These are phyloP conservation scores for Bettongia penicillata DNA, from an alignment of 2,113 vertebrate species.

Conservation along the genomic window DNA sequence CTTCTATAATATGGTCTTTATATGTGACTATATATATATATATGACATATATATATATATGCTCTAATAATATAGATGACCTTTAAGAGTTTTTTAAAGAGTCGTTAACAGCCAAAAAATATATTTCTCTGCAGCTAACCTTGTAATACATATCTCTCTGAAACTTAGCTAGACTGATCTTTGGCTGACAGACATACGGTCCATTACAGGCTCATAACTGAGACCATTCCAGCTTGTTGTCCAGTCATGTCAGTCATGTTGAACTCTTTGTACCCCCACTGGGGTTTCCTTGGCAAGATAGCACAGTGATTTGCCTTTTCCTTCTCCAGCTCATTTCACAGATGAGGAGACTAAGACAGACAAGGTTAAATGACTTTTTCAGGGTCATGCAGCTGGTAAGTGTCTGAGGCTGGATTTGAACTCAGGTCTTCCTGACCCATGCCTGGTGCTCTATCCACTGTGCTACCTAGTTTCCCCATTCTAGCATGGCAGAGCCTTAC, in stretches of 20 bases:
- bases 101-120: background rate
- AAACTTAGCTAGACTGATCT: background rate
- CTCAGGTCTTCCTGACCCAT: background rate
- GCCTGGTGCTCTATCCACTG: background rate
- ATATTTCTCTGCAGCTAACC: background rate
- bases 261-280: background rate
- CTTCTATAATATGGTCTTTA: background rate
- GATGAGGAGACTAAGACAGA: background rate
- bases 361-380: background rate
- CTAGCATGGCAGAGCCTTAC: background rate
- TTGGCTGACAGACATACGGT: background rate
- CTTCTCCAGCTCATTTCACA: background rate
- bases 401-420: background rate
- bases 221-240: background rate
- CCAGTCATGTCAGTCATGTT: background rate
- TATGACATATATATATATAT: too few relatives aligned
- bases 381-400: background rate
- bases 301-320: background rate
- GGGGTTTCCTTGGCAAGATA: background rate
- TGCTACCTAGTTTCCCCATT: background rate
- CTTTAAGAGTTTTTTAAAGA: background rate
- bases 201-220: background rate
- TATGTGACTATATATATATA: too few relatives aligned
- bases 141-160: background rate
- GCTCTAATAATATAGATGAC: too few relatives aligned